Evolutionary conservation across 1,140 invertebrate genomes (phyloP).

Genomic region (Cephus cinctus): DNA sequence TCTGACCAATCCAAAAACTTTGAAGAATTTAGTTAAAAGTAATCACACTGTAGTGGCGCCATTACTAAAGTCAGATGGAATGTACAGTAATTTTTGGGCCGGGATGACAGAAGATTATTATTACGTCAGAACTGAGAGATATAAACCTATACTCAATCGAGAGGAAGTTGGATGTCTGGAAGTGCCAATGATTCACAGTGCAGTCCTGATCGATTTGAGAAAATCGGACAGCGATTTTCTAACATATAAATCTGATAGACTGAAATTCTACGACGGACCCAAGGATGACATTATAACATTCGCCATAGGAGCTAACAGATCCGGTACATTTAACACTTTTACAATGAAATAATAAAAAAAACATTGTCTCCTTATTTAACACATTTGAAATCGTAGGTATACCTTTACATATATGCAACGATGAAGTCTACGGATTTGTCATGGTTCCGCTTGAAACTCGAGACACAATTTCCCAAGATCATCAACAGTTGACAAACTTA

Average conservation of each 20-base stretch:
- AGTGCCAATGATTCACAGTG: slow-evolving; percentile 93
- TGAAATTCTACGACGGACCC: slow-evolving; percentile 71
- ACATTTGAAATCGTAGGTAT: slow-evolving; percentile 57
- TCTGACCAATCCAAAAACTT: slow-evolving; percentile 69
- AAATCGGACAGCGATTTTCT: slow-evolving; percentile 63
- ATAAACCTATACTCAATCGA: slow-evolving; percentile 76
- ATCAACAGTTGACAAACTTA: slow-evolving; percentile 74
- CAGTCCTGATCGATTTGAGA: slow-evolving; percentile 80
- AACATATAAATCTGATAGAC: slow-evolving; percentile 71
- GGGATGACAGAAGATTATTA: slow-evolving; percentile 88
- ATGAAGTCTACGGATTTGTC: slow-evolving; percentile 79
- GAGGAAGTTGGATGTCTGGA: slow-evolving; percentile 74
- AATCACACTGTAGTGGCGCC: slow-evolving; percentile 72
- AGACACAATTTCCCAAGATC: slow-evolving; percentile 66
- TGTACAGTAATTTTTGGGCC: slow-evolving; percentile 97
- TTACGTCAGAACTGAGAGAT: slow-evolving; percentile 84
- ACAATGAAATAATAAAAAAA: slow-evolving; percentile 4
- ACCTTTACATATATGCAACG: slow-evolving; percentile 78
- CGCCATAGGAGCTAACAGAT: slow-evolving; percentile 77
- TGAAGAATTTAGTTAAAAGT: slow-evolving; percentile 70
- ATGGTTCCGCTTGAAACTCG: slow-evolving; percentile 75
- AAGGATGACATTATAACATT: slow-evolving; percentile 94
- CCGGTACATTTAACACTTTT: slow-evolving; percentile 54
- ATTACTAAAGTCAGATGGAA: slow-evolving; percentile 79
- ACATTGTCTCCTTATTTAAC: slow-evolving; percentile 11